Evolutionary conservation across 2,113 vertebrate species (phyloP).

Genomic region (Syrrhaptes paradoxus): DNA sequence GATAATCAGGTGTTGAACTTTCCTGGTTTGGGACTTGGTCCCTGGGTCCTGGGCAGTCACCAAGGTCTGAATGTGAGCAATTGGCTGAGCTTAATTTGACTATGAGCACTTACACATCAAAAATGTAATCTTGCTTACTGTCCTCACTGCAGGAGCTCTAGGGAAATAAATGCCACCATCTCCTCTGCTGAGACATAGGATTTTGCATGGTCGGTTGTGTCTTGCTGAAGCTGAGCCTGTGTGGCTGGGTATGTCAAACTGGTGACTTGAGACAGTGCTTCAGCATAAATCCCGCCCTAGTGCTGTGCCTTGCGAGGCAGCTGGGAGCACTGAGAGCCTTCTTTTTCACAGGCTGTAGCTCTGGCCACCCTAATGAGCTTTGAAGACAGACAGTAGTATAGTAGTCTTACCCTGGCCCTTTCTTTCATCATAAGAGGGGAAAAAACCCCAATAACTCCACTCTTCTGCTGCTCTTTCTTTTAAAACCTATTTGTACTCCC

Average conservation of each 20-base stretch:
- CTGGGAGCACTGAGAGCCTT: neutral
- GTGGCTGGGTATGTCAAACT: neutral
- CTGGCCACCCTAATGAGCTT: accelerated
- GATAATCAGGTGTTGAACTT: neutral
- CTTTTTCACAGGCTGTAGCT: neutral
- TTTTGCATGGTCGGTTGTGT: neutral
- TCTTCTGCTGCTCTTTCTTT: neutral
- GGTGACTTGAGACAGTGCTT: neutral
- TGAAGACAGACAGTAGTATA: neutral
- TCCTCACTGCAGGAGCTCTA: neutral
- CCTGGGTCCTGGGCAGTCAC: neutral
- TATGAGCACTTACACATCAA: neutral
- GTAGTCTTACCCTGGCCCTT: neutral
- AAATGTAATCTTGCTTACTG: neutral
- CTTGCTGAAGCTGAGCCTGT: neutral
- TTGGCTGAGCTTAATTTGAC: neutral
- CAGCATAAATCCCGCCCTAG: neutral
- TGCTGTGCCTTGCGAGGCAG: neutral
- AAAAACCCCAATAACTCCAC: neutral
- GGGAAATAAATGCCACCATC: no score
- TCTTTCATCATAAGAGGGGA: neutral
- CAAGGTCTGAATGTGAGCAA: neutral
- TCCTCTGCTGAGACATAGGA: neutral
- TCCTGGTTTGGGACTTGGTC: neutral
- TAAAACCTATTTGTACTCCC: neutral